Conservation (phyloP, 1,140 invertebrate genomes). For the Bombus turneri region DNA sequence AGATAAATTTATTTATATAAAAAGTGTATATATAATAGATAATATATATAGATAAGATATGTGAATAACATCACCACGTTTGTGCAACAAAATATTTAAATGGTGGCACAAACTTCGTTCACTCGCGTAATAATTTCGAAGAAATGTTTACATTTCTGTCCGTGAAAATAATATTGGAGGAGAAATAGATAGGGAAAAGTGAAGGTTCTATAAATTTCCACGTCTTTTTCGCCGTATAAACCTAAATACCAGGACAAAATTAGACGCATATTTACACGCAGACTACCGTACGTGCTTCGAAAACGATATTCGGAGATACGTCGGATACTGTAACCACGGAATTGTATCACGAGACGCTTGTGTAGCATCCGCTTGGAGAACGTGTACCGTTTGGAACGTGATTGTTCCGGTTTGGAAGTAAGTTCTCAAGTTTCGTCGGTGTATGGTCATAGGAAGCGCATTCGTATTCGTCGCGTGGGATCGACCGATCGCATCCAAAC, state of each 20-base stretch:
- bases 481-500: background rate
- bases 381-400: too few species aligned
- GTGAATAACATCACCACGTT: background rate
- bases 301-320: background rate
- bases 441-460: slow-evolving; percentile 2
- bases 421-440: background rate
- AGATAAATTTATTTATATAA: too few species aligned
- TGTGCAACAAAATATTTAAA: background rate
- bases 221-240: background rate
- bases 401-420: slow-evolving; percentile 2
- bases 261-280: background rate
- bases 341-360: background rate
- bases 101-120: background rate
- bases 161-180: background rate
- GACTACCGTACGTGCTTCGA: background rate
- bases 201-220: background rate
- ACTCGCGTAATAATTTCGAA: background rate
- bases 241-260: slow-evolving; percentile 23
- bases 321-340: background rate
- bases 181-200: background rate
- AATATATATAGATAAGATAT: too few species aligned
- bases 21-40: too few species aligned
- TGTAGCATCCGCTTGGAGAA: background rate
- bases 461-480: slow-evolving; percentile 10
- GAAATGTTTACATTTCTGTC: background rate